Evolutionary conservation across 2,113 vertebrate genomes (phyloP), one percentile per base, ranked within the genome.

Genomic region (Scolopax mira): DNA sequence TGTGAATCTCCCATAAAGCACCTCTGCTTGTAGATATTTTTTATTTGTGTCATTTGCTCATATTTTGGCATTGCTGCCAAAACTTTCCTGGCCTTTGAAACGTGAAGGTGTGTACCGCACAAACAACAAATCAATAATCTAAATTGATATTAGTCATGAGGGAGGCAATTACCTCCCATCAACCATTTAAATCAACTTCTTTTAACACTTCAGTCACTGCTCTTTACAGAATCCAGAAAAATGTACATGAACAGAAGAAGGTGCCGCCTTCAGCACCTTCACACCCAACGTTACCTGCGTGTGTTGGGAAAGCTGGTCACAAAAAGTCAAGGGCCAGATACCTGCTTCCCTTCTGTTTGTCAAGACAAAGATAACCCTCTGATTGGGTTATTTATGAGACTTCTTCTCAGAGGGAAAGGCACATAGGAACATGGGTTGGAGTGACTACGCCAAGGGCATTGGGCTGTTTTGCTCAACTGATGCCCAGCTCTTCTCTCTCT

Each of bases 21-120:
- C 61, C 69, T 93, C 37, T 90, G 42, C 37, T 44, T 60, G 24
- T 51, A 18, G 72, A 35, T 80, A 65, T 75, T 88, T 88, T 33
- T 52, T 84, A 81, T 92, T 61, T 75, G 46, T 46, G 18, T 55
- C 49, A 61, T 79, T 84, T 87, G 54, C 25, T 94, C 86, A 73
- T 66, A 16, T 62, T 95, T 92, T 92, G 83, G 70, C 80, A 73
- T 22, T 69, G n/a, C 16, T 90, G 55, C 75, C 85, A 69, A 93
- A 96, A 46, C 46, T 6, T 9, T 67, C 30, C 58, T 66, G 80
- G 58, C 66, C 30, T 79, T 93, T 93, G 84, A 82, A 95, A 94
- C 0, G 0, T n/a, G 37, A 92, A 93, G 85, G 66, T 89, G 28
- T 69, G 49, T 87, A 79, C 54, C 3, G 6, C 52, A 23, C 19